Conservation (phyloP, 2,888 invertebrate genomes). For the Lasius fuliginosus region DNA sequence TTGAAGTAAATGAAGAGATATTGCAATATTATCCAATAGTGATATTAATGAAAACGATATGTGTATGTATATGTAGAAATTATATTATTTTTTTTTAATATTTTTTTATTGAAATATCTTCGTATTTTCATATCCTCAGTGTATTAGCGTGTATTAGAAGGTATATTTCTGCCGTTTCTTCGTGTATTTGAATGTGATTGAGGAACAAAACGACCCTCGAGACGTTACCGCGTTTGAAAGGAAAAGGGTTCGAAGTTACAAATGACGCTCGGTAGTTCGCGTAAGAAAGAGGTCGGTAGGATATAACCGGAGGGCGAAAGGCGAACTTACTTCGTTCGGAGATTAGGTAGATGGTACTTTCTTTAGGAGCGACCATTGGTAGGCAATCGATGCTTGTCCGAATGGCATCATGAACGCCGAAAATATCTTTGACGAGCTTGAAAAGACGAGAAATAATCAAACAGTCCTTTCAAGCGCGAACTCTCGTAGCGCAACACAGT, state of each 20-base stretch:
- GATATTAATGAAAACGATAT: not conserved
- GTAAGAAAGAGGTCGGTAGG: slow-evolving; percentile 27
- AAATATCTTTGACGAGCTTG: slow-evolving; percentile 58
- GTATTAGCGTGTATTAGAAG: not conserved
- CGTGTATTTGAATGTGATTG: not conserved
- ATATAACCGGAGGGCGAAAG: slow-evolving; percentile 30
- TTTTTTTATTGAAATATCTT: not conserved
- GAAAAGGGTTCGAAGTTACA: slow-evolving; percentile 50
- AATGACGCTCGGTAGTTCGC: slow-evolving; percentile 36
- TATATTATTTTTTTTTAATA: not conserved
- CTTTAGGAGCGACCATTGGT: slow-evolving; percentile 25
- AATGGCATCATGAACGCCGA: slow-evolving; percentile 35
- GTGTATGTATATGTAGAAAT: not conserved
- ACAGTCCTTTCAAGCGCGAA: slow-evolving; percentile 27
- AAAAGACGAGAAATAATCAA: slow-evolving; percentile 57
- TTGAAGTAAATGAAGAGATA: not conserved
- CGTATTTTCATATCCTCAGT: not conserved
- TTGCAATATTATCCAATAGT: not conserved
- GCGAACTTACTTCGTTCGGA: slow-evolving; percentile 39
- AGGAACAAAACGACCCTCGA: slow-evolving; percentile 16
- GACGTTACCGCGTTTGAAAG: not conserved
- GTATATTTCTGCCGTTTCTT: not conserved
- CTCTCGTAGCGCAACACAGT: slow-evolving; percentile 2
- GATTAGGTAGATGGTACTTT: slow-evolving; percentile 54
- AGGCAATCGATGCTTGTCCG: slow-evolving; percentile 39